Conservation (phyloP, 2,888 invertebrate genomes). For the Aleiodes alternator region DNA sequence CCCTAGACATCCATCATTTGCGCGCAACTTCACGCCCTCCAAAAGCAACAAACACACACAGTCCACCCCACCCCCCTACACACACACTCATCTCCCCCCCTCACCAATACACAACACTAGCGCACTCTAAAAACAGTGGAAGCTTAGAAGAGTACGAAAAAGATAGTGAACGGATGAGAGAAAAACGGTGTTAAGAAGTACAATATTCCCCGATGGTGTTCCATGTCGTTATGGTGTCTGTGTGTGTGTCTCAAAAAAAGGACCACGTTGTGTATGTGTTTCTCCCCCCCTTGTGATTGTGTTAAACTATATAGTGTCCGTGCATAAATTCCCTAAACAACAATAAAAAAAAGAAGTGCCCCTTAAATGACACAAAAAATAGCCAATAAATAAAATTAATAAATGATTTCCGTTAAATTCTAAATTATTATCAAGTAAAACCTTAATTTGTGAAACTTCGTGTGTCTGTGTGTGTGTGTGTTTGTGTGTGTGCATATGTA, state of each 20-base stretch:
- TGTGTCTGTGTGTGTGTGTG: slow-evolving; percentile 57
- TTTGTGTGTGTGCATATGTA: slow-evolving; percentile 75
- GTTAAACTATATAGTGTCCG: slow-evolving; percentile 65
- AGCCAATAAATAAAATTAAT: background rate
- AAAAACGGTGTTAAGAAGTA: slow-evolving; percentile 63
- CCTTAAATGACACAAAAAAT: too few relatives aligned
- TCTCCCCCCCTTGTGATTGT: slow-evolving; percentile 59
- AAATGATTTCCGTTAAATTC: background rate
- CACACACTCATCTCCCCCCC: too few relatives aligned
- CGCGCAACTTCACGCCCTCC: too few relatives aligned
- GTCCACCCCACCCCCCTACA: too few relatives aligned
- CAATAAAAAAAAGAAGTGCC: too few relatives aligned
- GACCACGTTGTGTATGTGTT: slow-evolving; percentile 64
- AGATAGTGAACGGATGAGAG: slow-evolving; percentile 61
- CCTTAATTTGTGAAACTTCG: too few relatives aligned
- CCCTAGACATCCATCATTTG: too few relatives aligned
- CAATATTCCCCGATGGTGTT: slow-evolving; percentile 60
- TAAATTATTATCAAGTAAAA: background rate
- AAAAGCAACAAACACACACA: too few relatives aligned
- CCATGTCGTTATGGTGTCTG: slow-evolving; percentile 62
- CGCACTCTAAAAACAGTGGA: slow-evolving; percentile 71
- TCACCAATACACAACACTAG: slow-evolving; percentile 47
- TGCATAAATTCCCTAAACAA: slow-evolving; percentile 57
- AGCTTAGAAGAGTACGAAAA: slow-evolving; percentile 31
- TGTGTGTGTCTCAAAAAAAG: slow-evolving; percentile 45